phyloP scores from a whole-genome alignment of 2,888 invertebrate species.

The Hydrotaea cyrtoneurina region DNA sequence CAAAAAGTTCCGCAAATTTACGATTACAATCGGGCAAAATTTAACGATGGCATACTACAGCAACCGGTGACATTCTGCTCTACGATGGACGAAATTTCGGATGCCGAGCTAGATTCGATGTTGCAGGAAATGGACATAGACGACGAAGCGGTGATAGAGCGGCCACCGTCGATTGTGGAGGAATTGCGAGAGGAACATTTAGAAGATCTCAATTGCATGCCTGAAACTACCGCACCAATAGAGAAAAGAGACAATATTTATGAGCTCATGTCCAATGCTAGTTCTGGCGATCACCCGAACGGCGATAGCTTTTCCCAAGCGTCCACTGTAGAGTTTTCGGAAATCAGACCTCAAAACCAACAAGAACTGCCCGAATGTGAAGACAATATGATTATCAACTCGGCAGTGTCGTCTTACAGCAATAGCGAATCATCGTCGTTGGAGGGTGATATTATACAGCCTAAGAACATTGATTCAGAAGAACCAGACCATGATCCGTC shows the following conservation, averaged over 20 bases:
- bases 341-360: conserved; percentile 69
- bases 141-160: conserved; percentile 68
- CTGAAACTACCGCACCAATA: neutral
- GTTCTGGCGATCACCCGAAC: conserved; percentile 75
- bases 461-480: conserved; percentile 58
- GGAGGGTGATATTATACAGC: conserved; percentile 64
- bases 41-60: conserved; percentile 44
- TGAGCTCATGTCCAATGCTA: conserved; percentile 38
- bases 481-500: conserved; percentile 59
- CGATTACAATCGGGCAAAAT: conserved; percentile 21
- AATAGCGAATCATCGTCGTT: conserved; percentile 72
- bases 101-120: conserved; percentile 80
- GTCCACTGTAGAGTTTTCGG: conserved; percentile 80
- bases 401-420: conserved; percentile 72
- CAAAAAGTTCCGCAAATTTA: conserved; percentile 52
- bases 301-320: conserved; percentile 80
- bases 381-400: conserved; percentile 55
- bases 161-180: conserved; percentile 33
- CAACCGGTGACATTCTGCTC: conserved; percentile 80
- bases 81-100: conserved; percentile 81
- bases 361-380: conserved; percentile 55
- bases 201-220: neutral
- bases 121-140: conserved; percentile 80
- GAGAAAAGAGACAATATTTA: conserved; percentile 49
- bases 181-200: neutral